Conservation (phyloP, 2,888 invertebrate genomes). For the Aleiodes testaceus region DNA sequence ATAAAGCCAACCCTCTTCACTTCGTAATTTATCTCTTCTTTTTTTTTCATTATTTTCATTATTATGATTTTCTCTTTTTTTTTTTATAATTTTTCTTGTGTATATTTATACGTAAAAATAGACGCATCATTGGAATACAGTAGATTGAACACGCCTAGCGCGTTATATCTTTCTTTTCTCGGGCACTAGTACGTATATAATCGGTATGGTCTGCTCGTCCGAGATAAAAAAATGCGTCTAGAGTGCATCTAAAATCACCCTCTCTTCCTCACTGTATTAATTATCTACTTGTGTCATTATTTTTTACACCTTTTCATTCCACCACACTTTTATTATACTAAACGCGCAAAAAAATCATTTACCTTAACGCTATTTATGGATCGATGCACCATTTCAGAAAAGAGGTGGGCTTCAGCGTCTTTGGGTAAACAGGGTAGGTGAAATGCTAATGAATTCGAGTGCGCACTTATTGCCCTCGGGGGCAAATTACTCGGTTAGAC, state of each 20-base stretch:
- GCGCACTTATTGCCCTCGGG: slow-evolving; percentile 44
- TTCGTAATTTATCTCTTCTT: slow-evolving; percentile 16
- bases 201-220: slow-evolving; percentile 47
- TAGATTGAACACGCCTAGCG: slow-evolving; percentile 75
- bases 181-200: slow-evolving; percentile 50
- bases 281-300: slow-evolving; percentile 6
- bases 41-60: slow-evolving; percentile 17
- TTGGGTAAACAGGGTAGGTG: slow-evolving; percentile 37
- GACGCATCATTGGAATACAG: slow-evolving; percentile 58
- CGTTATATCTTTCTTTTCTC: slow-evolving; percentile 73
- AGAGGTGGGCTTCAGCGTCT: slow-evolving; percentile 18
- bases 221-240: slow-evolving; percentile 44
- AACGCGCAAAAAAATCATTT: neutral
- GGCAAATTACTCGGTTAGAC: slow-evolving; percentile 54
- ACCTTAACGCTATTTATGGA: slow-evolving; percentile 4
- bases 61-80: too few relatives aligned
- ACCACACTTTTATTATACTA: neutral
- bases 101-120: slow-evolving; percentile 67
- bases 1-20: slow-evolving; percentile 32
- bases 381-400: neutral
- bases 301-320: neutral
- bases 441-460: slow-evolving; percentile 42
- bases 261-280: slow-evolving; percentile 26
- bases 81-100: slow-evolving; percentile 16
- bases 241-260: slow-evolving; percentile 32